A percentile compares a stretch with the other conserved stretches of the same genome.
These are phyloP conservation scores for Hybognathus amarus DNA, from an alignment of 2,797 vertebrate genomes.

Conservation along the genomic window DNA sequence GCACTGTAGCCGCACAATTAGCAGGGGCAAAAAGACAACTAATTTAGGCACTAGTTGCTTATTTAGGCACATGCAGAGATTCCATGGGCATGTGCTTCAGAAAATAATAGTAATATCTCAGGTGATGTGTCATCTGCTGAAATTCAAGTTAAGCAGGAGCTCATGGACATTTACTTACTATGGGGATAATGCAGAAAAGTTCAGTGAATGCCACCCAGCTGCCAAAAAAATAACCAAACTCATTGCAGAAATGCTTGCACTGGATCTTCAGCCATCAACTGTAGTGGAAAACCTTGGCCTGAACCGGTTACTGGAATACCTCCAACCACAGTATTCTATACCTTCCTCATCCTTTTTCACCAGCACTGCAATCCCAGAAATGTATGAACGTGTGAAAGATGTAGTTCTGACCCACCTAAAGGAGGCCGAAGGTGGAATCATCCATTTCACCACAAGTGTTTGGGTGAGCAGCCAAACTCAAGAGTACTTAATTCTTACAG, in stretches of 20 bases:
- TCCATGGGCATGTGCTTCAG: slow-evolving; percentile 90
- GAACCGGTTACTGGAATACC: slow-evolving; percentile 90
- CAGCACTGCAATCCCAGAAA: slow-evolving; percentile 94
- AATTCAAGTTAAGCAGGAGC: slow-evolving; percentile 78
- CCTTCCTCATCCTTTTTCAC: slow-evolving; percentile 94
- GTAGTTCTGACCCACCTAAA: slow-evolving; percentile 90
- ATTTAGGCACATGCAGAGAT: slow-evolving; percentile 93
- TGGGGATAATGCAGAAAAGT: slow-evolving; percentile 83
- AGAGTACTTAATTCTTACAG: slow-evolving; percentile 94
- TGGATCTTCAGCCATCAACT: slow-evolving; percentile 97
- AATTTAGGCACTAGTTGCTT: slow-evolving; percentile 97
- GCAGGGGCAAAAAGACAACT: slow-evolving; percentile 96
- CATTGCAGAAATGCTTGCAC: slow-evolving; percentile 97
- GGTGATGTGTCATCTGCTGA: slow-evolving; percentile 82
- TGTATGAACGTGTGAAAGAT: slow-evolving; percentile 93
- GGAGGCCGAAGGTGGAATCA: slow-evolving; percentile 91
- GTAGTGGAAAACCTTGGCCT: slow-evolving; percentile 94
- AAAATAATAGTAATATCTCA: slow-evolving; percentile 82
- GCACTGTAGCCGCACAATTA: slow-evolving; percentile 98
- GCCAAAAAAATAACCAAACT: slow-evolving; percentile 99
- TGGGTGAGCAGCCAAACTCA: slow-evolving; percentile 96
- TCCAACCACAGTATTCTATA: slow-evolving; percentile 94
- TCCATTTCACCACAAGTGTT: slow-evolving; percentile 96
- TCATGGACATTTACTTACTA: slow-evolving; percentile 78
- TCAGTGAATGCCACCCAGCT: slow-evolving; percentile 91